Percentiles rank a stretch among this genome's conserved stretches.
phyloP scores from a whole-genome alignment of 2,888 invertebrate genomes.

The Nebria salina region DNA sequence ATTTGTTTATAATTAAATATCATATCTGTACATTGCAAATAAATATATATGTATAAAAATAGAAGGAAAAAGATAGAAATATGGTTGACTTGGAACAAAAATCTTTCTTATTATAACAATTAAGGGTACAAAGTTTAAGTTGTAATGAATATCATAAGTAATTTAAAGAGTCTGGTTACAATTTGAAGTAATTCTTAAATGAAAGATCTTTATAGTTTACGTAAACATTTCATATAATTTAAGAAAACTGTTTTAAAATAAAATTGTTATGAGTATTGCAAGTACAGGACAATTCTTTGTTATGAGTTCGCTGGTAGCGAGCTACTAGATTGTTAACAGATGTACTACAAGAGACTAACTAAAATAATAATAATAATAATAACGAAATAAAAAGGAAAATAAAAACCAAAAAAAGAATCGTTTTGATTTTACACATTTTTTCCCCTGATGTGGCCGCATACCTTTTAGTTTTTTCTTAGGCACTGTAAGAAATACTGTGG shows the following conservation, averaged over 20 bases:
- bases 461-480: constrained; percentile 81
- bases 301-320: constrained; percentile 46
- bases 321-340: constrained; percentile 44
- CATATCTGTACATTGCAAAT: too few species aligned
- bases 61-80: too few species aligned
- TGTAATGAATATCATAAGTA: background rate
- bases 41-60: too few species aligned
- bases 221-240: background rate
- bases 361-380: constrained; percentile 41
- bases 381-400: constrained; percentile 18
- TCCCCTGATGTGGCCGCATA: constrained; percentile 58
- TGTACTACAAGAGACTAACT: constrained; percentile 46
- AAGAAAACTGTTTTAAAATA: background rate
- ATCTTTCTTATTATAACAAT: too few species aligned
- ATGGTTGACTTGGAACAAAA: too few species aligned
- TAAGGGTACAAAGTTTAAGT: background rate
- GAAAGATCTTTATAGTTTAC: background rate
- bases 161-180: background rate
- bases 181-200: background rate
- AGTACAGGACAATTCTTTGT: constrained; percentile 27
- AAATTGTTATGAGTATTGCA: constrained; percentile 20
- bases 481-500: constrained; percentile 77
- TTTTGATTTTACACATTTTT: constrained; percentile 47
- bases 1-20: background rate
- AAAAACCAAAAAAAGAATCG: constrained; percentile 38